Base-by-base conservation (phyloP, 1,140 invertebrate genomes). In the Drosophila serrata region DNA sequence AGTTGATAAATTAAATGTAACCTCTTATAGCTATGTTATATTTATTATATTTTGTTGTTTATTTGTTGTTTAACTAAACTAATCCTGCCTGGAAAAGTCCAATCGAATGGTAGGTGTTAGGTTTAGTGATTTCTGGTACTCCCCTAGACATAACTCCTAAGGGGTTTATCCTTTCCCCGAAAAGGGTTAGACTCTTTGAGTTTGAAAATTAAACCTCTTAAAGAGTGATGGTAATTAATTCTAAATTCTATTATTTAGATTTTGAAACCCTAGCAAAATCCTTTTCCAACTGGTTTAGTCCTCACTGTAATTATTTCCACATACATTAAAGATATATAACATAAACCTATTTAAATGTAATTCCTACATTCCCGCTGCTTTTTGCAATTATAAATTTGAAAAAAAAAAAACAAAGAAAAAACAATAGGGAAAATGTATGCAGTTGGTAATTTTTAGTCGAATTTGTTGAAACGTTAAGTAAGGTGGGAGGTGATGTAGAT, bases 101-200 rank as follows among this genome's bases (percentile, higher is more conserved):
- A 64, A 58, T 75, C 73, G 73, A 60, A 60, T 48, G 67, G 15
- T 24, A 33, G 40, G 43, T 33, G 65, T 72, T 81, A 57, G 37
- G 42, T 55, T 67, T 35, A 55, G 35, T 58, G 74, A 59, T 77
- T 76, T 76, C 9, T 17, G 22, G 15, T 35, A 22, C 22, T 19
- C 19, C 19, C 35, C 35, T 29, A 15, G n/a, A 11, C 1, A 22
- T 15, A 13, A 0, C 6, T 6, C n/a, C n/a, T n/a, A n/a, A n/a
- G 24, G 24, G 24, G 24, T 24, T 3, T 24, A 24, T 24, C 24
- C 24, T 37, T 33, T 65, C 12, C 0, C 13, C 7, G 1, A 27
- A 29, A 35, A 13, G 29, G 1, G 7, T 12, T 2, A 31, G 29
- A 3, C 19, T 27, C 24, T 35, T 8, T 5, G 9, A 12, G 3